These are phyloP conservation scores for Corythoichthys intestinalis DNA, from an alignment of 2,113 vertebrate species.

Conservation along the genomic window DNA sequence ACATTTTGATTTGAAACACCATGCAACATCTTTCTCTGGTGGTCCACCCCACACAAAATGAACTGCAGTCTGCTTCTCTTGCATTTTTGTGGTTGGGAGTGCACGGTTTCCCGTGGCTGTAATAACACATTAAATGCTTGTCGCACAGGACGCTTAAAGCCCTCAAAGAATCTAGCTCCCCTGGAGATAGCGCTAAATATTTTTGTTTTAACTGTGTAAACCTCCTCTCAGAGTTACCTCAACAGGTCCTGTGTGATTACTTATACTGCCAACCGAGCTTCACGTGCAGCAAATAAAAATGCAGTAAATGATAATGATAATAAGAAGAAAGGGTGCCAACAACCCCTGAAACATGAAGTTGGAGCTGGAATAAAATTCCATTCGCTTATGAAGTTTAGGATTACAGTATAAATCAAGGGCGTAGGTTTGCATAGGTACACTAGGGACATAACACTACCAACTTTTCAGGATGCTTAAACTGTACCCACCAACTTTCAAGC, in stretches of 20 bases:
- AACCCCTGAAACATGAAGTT: background rate
- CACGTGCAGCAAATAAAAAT: background rate
- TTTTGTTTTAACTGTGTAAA: background rate
- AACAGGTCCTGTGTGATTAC: background rate
- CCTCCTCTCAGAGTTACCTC: conserved; percentile 1
- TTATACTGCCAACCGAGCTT: background rate
- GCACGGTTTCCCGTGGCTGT: background rate
- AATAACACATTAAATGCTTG: conserved; percentile 3
- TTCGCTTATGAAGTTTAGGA: background rate
- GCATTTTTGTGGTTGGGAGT: background rate
- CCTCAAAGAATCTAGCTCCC: background rate
- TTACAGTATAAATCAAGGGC: no score
- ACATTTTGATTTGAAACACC: background rate
- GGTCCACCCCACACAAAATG: background rate
- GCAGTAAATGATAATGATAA: no score
- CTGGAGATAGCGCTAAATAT: conserved; percentile 3
- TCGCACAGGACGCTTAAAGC: background rate
- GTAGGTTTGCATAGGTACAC: no score
- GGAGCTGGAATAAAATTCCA: background rate
- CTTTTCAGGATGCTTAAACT: no score
- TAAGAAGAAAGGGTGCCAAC: background rate
- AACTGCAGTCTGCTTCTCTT: background rate
- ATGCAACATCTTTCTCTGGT: background rate
- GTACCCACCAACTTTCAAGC: no score
- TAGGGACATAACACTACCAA: no score